A percentile compares a stretch with the other conserved stretches of the same genome.
Conservation (phyloP, 2,797 vertebrate species). For the Macrochelys suwanniensis region DNA sequence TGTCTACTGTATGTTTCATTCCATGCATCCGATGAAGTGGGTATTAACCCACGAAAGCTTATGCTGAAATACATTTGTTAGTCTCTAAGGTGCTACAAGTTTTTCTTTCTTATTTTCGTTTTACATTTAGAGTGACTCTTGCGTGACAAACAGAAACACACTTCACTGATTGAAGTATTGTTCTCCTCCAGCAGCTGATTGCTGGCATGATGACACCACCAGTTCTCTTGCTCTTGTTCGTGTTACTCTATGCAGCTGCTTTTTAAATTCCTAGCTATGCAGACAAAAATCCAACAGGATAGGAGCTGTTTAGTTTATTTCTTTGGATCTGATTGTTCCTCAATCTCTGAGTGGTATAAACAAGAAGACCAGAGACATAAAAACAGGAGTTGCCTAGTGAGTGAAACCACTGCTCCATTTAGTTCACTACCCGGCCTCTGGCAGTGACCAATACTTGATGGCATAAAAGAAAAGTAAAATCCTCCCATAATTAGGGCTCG, state of each 20-base stretch:
- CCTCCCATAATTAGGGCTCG: background rate
- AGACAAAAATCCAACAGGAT: background rate
- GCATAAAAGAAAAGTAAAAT: background rate
- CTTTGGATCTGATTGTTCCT: background rate
- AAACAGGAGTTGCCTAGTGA: background rate
- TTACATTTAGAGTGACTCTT: background rate
- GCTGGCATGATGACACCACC: accelerated
- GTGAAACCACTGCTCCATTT: background rate
- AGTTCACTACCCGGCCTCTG: too few species aligned
- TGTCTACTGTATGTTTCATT: too few species aligned
- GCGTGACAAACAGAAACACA: accelerated
- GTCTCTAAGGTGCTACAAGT: too few species aligned
- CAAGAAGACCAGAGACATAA: background rate
- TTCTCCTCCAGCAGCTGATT: background rate
- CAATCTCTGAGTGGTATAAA: background rate
- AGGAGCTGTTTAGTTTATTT: background rate
- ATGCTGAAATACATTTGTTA: too few species aligned
- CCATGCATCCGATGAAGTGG: too few species aligned
- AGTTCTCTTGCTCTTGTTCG: accelerated
- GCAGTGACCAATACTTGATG: background rate
- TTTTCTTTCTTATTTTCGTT: too few species aligned
- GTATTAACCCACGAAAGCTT: too few species aligned
- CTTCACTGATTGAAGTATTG: accelerated
- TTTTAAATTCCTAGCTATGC: background rate
- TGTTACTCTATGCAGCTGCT: background rate